Conservation (phyloP, 2,888 invertebrate genomes). For the Silvanus unidentatus region DNA sequence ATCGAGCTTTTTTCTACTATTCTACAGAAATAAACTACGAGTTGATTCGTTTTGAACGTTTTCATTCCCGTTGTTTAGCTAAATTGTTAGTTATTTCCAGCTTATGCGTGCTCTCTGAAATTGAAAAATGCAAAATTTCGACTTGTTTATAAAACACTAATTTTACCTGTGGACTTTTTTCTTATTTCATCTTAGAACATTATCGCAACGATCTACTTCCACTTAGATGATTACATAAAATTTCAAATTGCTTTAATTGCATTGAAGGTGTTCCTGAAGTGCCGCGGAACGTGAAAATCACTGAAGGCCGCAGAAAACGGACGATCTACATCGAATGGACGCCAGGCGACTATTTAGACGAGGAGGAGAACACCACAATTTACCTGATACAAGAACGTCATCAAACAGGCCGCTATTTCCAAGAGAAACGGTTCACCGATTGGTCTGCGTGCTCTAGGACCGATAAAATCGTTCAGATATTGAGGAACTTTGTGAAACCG, state of each 20-base stretch:
- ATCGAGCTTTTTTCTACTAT: neutral
- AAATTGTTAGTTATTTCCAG: too few relatives aligned
- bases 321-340: conserved; percentile 46
- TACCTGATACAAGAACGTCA: conserved; percentile 66
- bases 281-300: conserved; percentile 56
- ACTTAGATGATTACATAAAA: too few relatives aligned
- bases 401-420: conserved; percentile 61
- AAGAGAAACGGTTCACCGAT: conserved; percentile 57
- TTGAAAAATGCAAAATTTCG: too few relatives aligned
- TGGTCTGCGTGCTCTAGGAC: conserved; percentile 58
- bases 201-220: too few relatives aligned
- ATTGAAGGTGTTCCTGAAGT: conserved; percentile 55
- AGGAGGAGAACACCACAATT: conserved; percentile 35
- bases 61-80: too few relatives aligned
- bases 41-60: too few relatives aligned
- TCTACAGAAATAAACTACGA: too few relatives aligned
- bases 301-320: conserved; percentile 51
- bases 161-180: too few relatives aligned
- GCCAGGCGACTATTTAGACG: conserved; percentile 14
- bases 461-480: conserved; percentile 49
- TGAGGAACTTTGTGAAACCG: conserved; percentile 56
- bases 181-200: too few relatives aligned
- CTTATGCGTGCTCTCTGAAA: too few relatives aligned
- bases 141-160: too few relatives aligned
- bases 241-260: too few relatives aligned